A percentile compares a stretch with the other conserved stretches of the same genome.
Conservation (phyloP, 2,888 invertebrate genomes). For the Gymnocheta viridis region DNA sequence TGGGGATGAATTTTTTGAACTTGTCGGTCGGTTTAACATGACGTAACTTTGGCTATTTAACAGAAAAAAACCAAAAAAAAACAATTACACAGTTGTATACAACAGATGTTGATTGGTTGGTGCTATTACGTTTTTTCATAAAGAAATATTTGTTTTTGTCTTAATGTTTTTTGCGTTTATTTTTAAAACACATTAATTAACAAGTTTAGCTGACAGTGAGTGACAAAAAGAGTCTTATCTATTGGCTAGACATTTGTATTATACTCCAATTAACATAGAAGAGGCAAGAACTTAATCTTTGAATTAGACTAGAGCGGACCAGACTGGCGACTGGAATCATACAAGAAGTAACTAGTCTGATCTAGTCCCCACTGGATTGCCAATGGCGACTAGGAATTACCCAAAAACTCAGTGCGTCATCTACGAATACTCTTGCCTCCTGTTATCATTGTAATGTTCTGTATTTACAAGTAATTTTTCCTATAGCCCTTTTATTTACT, state of each 20-base stretch:
- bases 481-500: too few species aligned
- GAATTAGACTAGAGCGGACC: not conserved
- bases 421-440: too few species aligned
- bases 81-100: not conserved
- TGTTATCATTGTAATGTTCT: too few species aligned
- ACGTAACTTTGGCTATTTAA: conserved; percentile 49
- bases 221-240: not conserved
- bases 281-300: too few species aligned
- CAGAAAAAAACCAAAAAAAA: not conserved
- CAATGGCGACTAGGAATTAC: too few species aligned
- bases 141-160: conserved; percentile 2
- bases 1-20: conserved; percentile 49
- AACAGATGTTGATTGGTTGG: too few species aligned
- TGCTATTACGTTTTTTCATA: not conserved
- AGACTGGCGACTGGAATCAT: too few species aligned
- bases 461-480: too few species aligned
- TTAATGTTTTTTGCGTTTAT: not conserved
- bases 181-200: conserved; percentile 23
- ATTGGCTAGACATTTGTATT: not conserved
- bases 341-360: too few species aligned
- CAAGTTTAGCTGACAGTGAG: not conserved
- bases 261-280: not conserved
- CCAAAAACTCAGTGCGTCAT: too few species aligned
- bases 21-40: conserved; percentile 54
- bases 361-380: too few species aligned